Evolutionary conservation across 2,797 vertebrate genomes (phyloP), one percentile per base, ranked within the genome.

Genomic region (Loriculus beryllinus): DNA sequence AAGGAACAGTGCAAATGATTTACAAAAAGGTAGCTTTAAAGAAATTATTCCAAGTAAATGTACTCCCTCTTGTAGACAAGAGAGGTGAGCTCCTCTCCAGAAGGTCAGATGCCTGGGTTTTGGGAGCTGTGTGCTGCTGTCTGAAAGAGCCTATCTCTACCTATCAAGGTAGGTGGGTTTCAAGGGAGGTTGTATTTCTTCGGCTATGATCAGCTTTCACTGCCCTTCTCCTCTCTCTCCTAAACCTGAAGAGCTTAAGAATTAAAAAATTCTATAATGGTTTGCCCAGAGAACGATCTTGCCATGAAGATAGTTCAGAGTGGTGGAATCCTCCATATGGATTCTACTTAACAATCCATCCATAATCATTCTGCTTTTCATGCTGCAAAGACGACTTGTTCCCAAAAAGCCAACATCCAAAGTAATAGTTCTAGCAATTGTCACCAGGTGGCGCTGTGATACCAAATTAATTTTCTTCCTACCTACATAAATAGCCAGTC

Each of bases 391-490:
- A 31, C 9, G 12, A 37, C 47, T 64, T 5, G 3, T 20, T n/a
- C 20, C 23, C 29, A 1, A 25, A 88, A 76, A 67, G 4, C 15
- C 9, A 12, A 17, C 8, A 51, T 10, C 8, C 10, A 69, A 20
- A 63, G 52, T 19, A 59, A 13, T 7, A 90, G 40, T 74, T 70
- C 78, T 52, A 57, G 3, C 5, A 67, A 14, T 12, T 17, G 33
- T 74, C 96, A 87, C 40, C 63, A 89, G 91, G 52, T 82, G 95
- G 89, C 45, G 60, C 22, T 91, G 60, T 42, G 48, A 77, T 23
- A 91, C 56, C 28, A 68, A n/a, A 40, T 47, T 54, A 19, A 2
- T 81, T 78, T 74, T 47, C 21, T 29, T 26, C 3, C 7, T 10
- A 2, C 1, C 2, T 3, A 11, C 0, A 3, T 40, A 67, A 63